Evolutionary conservation across 2,797 vertebrate species (phyloP).

Genomic region (Dermochelys coriacea): DNA sequence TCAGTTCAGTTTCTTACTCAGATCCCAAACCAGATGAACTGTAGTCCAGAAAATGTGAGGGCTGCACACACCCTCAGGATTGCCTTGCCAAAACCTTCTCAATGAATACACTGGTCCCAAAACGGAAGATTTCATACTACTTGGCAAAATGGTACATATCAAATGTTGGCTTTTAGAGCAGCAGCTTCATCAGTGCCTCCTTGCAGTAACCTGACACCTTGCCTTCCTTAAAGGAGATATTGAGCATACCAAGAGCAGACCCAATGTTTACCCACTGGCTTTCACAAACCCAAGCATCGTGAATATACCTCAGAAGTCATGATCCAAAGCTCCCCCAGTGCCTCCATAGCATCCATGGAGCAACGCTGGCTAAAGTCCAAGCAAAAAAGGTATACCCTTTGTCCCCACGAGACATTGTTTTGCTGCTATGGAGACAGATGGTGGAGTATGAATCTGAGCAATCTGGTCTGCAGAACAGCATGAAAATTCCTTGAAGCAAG

Average conservation of each 20-base stretch:
- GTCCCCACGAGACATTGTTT: constrained; percentile 27
- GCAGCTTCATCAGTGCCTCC: not conserved
- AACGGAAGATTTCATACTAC: not conserved
- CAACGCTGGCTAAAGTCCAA: not conserved
- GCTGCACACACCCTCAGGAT: no score
- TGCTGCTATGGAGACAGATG: constrained; percentile 45
- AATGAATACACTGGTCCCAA: not conserved
- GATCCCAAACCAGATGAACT: not conserved
- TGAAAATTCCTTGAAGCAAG: not conserved
- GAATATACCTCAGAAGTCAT: not conserved
- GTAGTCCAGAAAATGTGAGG: not conserved
- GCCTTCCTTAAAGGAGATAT: not conserved
- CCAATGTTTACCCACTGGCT: not conserved
- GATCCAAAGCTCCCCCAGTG: accelerated
- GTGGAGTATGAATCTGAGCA: not conserved
- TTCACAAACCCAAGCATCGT: not conserved
- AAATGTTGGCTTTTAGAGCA: not conserved
- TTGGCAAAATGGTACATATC: not conserved
- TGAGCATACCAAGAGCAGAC: constrained; percentile 9
- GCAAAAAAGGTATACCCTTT: not conserved
- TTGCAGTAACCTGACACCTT: not conserved
- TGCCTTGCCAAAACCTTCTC: not conserved
- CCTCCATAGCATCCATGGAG: not conserved
- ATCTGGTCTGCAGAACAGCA: constrained; percentile 33
- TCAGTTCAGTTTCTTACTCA: not conserved